Conservation (phyloP, 2,888 invertebrate species). For the Coelogynopora nodosa region DNA sequence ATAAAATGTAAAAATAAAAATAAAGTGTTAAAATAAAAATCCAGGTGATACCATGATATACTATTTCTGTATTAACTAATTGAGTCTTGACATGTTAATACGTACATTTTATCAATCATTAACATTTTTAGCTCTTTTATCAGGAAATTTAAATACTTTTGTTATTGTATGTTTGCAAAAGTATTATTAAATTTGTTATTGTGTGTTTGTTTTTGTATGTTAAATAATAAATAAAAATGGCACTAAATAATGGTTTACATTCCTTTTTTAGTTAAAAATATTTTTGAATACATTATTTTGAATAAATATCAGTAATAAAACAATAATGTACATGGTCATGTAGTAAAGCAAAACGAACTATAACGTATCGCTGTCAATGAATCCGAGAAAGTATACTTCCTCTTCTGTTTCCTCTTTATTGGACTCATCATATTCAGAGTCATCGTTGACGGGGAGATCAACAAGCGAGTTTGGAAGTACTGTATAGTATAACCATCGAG, state of each 20-base stretch:
- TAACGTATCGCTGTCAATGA: neutral
- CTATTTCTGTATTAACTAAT: neutral
- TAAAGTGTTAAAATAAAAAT: no score
- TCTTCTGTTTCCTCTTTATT: neutral
- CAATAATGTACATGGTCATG: no score
- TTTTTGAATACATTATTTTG: no score
- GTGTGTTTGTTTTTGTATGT: neutral
- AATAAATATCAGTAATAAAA: no score
- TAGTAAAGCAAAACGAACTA: neutral
- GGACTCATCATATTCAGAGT: neutral
- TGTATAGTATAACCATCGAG: neutral
- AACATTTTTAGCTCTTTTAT: neutral
- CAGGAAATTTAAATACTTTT: neutral
- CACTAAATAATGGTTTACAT: neutral
- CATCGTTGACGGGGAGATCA: neutral
- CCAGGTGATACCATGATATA: neutral
- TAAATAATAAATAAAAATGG: neutral
- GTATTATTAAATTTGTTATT: no score
- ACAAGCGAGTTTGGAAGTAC: neutral
- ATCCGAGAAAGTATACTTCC: neutral
- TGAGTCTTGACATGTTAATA: neutral
- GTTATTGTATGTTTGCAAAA: no score
- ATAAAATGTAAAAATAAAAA: no score
- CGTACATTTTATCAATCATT: neutral
- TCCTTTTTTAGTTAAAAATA: no score